phyloP scores from a whole-genome alignment of 2,888 invertebrate species.

The Dicycla oo region DNA sequence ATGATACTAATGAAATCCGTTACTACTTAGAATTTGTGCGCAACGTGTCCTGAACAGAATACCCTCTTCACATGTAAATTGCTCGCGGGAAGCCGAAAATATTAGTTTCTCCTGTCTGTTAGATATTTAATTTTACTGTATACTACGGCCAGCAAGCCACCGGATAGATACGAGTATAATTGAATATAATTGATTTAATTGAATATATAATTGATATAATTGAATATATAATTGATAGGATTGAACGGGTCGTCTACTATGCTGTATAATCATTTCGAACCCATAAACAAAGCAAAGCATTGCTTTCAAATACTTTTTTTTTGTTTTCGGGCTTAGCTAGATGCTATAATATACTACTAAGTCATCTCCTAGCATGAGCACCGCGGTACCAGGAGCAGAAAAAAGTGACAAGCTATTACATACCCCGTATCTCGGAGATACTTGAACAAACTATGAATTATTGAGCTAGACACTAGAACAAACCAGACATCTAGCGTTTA shows the following conservation, averaged over 20 bases:
- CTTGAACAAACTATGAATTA: constrained; percentile 21
- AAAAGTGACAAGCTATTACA: background rate
- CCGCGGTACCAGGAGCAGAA: background rate
- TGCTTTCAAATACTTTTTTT: background rate
- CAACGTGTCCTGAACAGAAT: too few species aligned
- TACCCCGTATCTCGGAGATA: background rate
- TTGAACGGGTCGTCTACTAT: background rate
- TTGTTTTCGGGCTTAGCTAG: too few species aligned
- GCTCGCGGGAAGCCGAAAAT: background rate
- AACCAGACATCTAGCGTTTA: constrained; percentile 13
- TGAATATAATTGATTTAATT: too few species aligned
- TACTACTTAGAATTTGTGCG: too few species aligned
- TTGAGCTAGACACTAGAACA: constrained; percentile 17
- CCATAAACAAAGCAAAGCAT: background rate
- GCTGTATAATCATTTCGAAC: background rate
- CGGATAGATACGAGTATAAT: too few species aligned
- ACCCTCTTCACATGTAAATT: too few species aligned
- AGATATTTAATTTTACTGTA: background rate
- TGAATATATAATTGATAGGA: too few species aligned
- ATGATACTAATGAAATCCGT: too few species aligned
- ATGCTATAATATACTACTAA: background rate
- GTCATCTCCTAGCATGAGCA: background rate
- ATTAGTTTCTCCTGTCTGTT: background rate
- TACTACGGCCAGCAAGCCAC: background rate
- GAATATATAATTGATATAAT: too few species aligned